These are phyloP conservation scores for Ypsolopha scabrella DNA, from an alignment of 2,888 invertebrate genomes.

Conservation along the genomic window DNA sequence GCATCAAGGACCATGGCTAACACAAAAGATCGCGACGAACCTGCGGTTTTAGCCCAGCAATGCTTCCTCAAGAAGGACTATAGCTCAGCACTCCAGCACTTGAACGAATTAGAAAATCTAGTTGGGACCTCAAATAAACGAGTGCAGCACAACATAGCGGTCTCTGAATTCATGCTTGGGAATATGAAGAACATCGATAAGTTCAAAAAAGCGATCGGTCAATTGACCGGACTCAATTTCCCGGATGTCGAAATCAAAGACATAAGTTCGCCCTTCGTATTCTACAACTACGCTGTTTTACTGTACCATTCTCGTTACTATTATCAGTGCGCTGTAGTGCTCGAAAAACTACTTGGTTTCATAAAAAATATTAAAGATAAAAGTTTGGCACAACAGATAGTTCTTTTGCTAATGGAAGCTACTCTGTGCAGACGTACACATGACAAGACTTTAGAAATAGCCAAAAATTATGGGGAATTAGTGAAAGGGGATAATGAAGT, in stretches of 20 bases:
- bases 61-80: conserved; percentile 77
- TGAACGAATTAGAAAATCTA: conserved; percentile 74
- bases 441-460: conserved; percentile 49
- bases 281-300: conserved; percentile 84
- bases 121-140: conserved; percentile 76
- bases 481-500: conserved; percentile 40
- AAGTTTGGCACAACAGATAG: conserved; percentile 42
- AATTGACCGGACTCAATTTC: conserved; percentile 67
- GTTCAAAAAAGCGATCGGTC: conserved; percentile 76
- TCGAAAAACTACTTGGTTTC: conserved; percentile 46
- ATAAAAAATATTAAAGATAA: conserved; percentile 43
- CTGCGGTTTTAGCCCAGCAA: conserved; percentile 70
- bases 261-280: conserved; percentile 49
- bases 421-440: conserved; percentile 55
- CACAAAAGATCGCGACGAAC: conserved; percentile 46
- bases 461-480: conserved; percentile 42
- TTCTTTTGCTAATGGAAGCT: conserved; percentile 49
- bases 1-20: conserved; percentile 27
- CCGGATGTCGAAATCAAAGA: conserved; percentile 53
- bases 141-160: conserved; percentile 85
- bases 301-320: conserved; percentile 83
- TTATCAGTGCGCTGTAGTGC: conserved; percentile 68
- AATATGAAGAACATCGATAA: conserved; percentile 80
- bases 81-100: conserved; percentile 66
- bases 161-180: conserved; percentile 83